A percentile compares a stretch with the other conserved stretches of the same genome.
Conservation (phyloP, 35 echinoderm and acorn worm genomes). For the Lytechinus pictus region DNA sequence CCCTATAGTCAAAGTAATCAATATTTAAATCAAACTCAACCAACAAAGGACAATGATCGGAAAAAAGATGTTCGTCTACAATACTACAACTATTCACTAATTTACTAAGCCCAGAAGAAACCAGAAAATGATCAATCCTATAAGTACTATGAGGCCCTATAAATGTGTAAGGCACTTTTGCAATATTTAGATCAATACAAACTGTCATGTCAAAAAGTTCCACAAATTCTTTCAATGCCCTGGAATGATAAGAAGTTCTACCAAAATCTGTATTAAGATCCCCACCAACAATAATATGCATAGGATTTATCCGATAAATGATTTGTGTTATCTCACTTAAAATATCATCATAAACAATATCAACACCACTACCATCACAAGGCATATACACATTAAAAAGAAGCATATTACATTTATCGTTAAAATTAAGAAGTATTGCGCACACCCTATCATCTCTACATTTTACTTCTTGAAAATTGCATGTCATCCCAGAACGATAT, state of each 20-base stretch:
- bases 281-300: neutral
- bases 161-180: too few relatives aligned
- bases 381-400: slow-evolving; percentile 26
- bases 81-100: too few relatives aligned
- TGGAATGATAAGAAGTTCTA: slow-evolving; percentile 14
- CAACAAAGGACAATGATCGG: too few relatives aligned
- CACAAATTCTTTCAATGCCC: neutral
- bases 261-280: too few relatives aligned
- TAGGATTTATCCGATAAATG: neutral
- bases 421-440: neutral
- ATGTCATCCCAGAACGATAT: neutral
- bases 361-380: neutral
- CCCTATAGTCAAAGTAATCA: too few relatives aligned
- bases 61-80: too few relatives aligned
- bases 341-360: neutral
- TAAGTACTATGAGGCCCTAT: too few relatives aligned
- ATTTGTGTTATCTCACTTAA: slow-evolving; percentile 9
- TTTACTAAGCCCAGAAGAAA: too few relatives aligned
- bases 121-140: neutral
- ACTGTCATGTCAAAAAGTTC: too few relatives aligned
- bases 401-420: too few relatives aligned
- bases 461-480: neutral
- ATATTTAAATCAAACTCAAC: too few relatives aligned
- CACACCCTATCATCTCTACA: neutral
- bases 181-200: too few relatives aligned